Evolutionary conservation across 2,113 vertebrate genomes (phyloP), one percentile per base, ranked within the genome.

Genomic region (Paraplagusia blochii): DNA sequence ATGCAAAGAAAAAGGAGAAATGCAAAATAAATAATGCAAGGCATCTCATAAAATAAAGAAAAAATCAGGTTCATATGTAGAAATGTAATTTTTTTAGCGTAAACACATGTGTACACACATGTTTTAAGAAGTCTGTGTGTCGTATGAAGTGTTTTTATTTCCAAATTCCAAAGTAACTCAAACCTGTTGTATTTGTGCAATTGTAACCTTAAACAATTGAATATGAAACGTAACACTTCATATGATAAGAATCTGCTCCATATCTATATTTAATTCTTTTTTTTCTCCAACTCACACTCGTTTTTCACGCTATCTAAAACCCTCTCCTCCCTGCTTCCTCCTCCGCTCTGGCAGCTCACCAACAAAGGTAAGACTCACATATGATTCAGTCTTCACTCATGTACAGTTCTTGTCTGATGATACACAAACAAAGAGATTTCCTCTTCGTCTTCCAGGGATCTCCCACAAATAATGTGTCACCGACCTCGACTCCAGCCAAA

Each of bases 401-500:
- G 10, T 47, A 9, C 15, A 57, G 14, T 10, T n/a, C 13, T n/a
- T 18, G 10, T 69, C 5, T 50, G 40, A 46, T 38, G 11, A 17
- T 39, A 1, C 9, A 7, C 19, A 43, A 6, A 60, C 46, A 35
- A 7, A 3, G 5, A 12, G n/a, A 12, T 22, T 49, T 15, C 29
- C 36, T 56, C 4, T 60, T 38, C 51, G 4, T 67, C 35, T 64
- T 74, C 29, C 75, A 99, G 97, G 96, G 95, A 70, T 99, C 97
- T 78, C 97, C 97, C 61, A 95, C 90, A 68, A 95, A 92, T 83
- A 91, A 95, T 14, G 95, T 95, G 18, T 98, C 96, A 71, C 96
- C 96, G n/a, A 97, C 92, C 58, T 95, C 95, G 49, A 98, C 95
- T 81, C 97, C 97, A 63, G 93, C 95, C 65, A 97, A 95, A 92